Base-by-base conservation (phyloP, 2,888 invertebrate genomes). In the Sarcophaga caerulescens region DNA sequence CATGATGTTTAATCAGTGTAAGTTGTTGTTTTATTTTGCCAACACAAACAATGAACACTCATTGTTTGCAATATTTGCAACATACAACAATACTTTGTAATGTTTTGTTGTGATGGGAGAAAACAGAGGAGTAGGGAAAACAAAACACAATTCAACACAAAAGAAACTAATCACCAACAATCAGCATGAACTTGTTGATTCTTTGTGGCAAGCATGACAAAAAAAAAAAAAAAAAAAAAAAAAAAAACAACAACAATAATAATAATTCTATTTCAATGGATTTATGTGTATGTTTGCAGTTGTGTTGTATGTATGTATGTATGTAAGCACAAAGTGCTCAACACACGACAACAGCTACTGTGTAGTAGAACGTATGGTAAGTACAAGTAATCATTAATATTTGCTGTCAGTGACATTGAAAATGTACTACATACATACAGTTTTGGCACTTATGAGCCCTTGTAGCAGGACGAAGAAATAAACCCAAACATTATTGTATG, bases 171-270 rank as follows among this genome's bases (percentile, higher is more conserved):
- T 81, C 47, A 75, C 74, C 52, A 62, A 62, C 74, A 81, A 81
- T 75, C 81, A 81, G 74, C 68, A 68, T 75, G 74, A 75, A 81
- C 74, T 81, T 81, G 81, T 81, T 81, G 80, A 81, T 81, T 74
- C 47, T 52, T 68, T 81, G 68, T 73, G 60, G 19, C 60, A 74
- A 62, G 47, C 66, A 81, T 68, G 25, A 66, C n/a, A 57, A n/a
- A n/a, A n/a, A n/a, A n/a, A n/a, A n/a, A 73, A 73, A 59, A 25
- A 47, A 52, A 52, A 47, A 47, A 47, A n/a, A 73, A 73, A 59
- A 25, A 47, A 52, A 52, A 47, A 47, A 47, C 47, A 47, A 47
- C 14, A 47, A 47, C 11, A 47, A 47, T 3, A 47, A 47, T 2
- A 47, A 47, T 14, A 47, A 52, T 14, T 52, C 4, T 52, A 35